A percentile compares a stretch with the other conserved stretches of the same genome.
Conservation (phyloP, 30 jellyfish, hydroid and myxozoan genomes). For the Aurelia aurita complex sp. Pacific region DNA sequence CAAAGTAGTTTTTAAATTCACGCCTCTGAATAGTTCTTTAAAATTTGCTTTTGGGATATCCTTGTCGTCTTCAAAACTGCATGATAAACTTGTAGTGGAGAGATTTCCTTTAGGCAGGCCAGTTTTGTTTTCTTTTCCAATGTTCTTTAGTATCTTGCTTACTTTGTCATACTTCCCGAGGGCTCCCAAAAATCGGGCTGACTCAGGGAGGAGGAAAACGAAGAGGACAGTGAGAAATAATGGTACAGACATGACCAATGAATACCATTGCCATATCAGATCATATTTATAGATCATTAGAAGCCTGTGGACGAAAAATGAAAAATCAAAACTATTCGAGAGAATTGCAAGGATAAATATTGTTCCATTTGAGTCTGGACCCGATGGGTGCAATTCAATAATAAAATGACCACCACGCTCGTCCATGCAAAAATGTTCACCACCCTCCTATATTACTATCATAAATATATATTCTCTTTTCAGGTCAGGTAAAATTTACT, state of each 20-base stretch:
- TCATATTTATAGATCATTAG: constrained; percentile 36
- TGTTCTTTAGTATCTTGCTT: constrained; percentile 17
- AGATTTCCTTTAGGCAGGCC: constrained; percentile 57
- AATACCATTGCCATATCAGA: constrained; percentile 57
- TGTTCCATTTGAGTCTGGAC: too few species aligned
- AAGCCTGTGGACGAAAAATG: constrained; percentile 10
- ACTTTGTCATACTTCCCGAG: constrained; percentile 57
- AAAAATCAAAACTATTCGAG: too few species aligned
- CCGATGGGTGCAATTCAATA: too few species aligned
- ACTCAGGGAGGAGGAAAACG: constrained; percentile 52
- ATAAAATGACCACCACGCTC: too few species aligned
- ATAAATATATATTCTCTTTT: too few species aligned
- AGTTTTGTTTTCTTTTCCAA: constrained; percentile 63
- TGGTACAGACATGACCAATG: constrained; percentile 42
- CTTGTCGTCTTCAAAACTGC: neutral
- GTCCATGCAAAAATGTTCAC: too few species aligned
- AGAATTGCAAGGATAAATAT: too few species aligned
- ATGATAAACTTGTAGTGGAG: constrained; percentile 18
- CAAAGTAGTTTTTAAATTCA: constrained; percentile 21
- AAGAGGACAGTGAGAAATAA: constrained; percentile 29
- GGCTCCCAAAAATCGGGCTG: constrained; percentile 72
- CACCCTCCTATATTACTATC: too few species aligned
- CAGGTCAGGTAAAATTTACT: too few species aligned
- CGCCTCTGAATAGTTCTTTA: constrained; percentile 14
- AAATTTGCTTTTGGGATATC: constrained; percentile 13